Evolutionary conservation across 2,888 invertebrate genomes (phyloP), one percentile per base, ranked within the genome.

Genomic region (Acanthopleura granulata): DNA sequence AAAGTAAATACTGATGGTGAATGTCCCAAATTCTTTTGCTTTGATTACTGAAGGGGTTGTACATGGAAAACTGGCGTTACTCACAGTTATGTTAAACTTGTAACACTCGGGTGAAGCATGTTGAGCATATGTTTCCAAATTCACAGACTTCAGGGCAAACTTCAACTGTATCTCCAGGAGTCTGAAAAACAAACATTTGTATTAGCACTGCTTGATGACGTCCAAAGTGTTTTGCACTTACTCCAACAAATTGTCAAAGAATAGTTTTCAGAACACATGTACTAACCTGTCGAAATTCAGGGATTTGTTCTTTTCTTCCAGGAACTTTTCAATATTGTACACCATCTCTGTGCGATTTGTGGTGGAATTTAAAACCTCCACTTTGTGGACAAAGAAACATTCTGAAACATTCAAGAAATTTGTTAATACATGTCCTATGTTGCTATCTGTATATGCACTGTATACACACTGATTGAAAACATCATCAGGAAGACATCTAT

Each of bases 71-170:
- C 9, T 3, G 40, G 40, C 4, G 12, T 22, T 50, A 82, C 86
- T 89, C 84, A 93, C 92, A 79, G 91, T 92, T 49, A 97, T 92
- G 90, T 96, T 94, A 89, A 98, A 96, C 84, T 93, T 92, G 89
- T 95, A 98, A 90, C 98, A 98, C 91, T 97, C 97, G 0, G 98
- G 98, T 0, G 95, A 95, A 49, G 96, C 94, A 62, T 96, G 93
- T 0, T 95, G 95, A 0, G 96, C 95, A 0, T 96, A 95, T 0
- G 96, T 94, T 91, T 97, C 95, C 80, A 98, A 94, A 90, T 97
- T 96, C 0, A 98, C 94, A 0, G 98, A 97, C 91, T 96, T 96
- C 0, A 98, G 90, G 11, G 94, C 93, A 90, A 98, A 97, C 81
- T 92, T 92, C 69, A 98, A 89, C 74, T 93, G 75, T 16, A 87